Evolutionary conservation across 2,888 invertebrate genomes (phyloP), one percentile per base, ranked within the genome.

Genomic region (Odontocerum albicorne): DNA sequence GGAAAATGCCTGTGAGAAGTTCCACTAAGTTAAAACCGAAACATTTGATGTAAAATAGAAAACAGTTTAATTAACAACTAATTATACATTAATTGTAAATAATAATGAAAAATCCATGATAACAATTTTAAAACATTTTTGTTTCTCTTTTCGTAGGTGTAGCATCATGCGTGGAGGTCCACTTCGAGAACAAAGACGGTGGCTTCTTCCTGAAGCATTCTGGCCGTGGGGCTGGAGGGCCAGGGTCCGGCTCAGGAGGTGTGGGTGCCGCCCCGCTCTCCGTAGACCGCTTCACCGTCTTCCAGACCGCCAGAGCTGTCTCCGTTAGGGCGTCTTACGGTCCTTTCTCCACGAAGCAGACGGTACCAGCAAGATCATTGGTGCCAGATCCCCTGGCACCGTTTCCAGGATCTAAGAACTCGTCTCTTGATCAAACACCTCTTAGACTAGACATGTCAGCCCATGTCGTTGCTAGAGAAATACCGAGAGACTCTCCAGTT

Each of bases 321-420:
- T 92, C 93, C 17, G 90, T 96, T 35, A 82, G 94, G 57, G 95
- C 95, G 43, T 91, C 90, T 33, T 95, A 95, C 69, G 96, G 96
- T 3, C 96, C 96, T 4, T 96, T 96, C 74, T 92, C 92, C 64
- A 95, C 94, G 49, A 94, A 94, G 68, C 94, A 96, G 74, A 94
- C 94, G 0, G 93, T 96, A 32, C 93, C 94, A 32, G 92, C 93
- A 1, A 81, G 89, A 42, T 92, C 91, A 68, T 88, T 93, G 57
- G 91, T 93, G 44, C 92, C 92, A 4, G 92, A 93, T 71, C 87
- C 88, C 1, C 72, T 90, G 58, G 90, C 89, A 66, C 81, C 83
- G 21, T 62, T 73, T 13, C 79, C 82, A 2, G 57, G 57, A 2
- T 42, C 46, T 1, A 60, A 55, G 20, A 60, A 60, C 33, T 46